Conservation (phyloP, 2,888 invertebrate species). For the Lepidochitona cinerea region DNA sequence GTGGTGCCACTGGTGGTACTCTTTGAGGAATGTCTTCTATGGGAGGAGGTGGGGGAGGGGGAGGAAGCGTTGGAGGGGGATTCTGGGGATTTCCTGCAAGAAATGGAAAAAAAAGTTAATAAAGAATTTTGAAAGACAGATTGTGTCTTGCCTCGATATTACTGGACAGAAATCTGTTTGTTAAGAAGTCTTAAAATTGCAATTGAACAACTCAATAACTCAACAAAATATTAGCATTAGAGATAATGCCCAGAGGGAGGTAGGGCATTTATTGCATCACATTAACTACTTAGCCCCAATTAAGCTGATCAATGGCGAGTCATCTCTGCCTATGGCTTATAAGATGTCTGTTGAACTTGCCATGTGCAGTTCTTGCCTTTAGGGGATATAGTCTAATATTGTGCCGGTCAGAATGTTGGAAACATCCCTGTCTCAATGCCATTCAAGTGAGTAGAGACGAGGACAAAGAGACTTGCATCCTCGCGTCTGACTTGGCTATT, state of each 20-base stretch:
- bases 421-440: no score
- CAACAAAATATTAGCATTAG: no score
- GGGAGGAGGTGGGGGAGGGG: constrained; percentile 63
- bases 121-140: no score
- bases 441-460: no score
- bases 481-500: no score
- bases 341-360: neutral
- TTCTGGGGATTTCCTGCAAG: constrained; percentile 57
- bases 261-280: constrained; percentile 4
- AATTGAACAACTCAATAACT: no score
- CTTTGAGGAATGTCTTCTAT: constrained; percentile 66
- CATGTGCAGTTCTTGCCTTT: neutral
- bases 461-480: no score
- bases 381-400: neutral
- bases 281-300: constrained; percentile 4
- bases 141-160: no score
- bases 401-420: neutral
- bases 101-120: neutral
- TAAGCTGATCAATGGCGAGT: neutral
- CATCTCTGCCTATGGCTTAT: neutral
- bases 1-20: constrained; percentile 49
- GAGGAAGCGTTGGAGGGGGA: constrained; percentile 53
- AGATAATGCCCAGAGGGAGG: no score
- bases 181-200: no score
- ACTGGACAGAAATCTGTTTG: no score